Percentiles rank a stretch among this genome's conserved stretches.
Evolutionary conservation across 2,113 vertebrate species (phyloP).

Genomic region (Pipra filicauda): DNA sequence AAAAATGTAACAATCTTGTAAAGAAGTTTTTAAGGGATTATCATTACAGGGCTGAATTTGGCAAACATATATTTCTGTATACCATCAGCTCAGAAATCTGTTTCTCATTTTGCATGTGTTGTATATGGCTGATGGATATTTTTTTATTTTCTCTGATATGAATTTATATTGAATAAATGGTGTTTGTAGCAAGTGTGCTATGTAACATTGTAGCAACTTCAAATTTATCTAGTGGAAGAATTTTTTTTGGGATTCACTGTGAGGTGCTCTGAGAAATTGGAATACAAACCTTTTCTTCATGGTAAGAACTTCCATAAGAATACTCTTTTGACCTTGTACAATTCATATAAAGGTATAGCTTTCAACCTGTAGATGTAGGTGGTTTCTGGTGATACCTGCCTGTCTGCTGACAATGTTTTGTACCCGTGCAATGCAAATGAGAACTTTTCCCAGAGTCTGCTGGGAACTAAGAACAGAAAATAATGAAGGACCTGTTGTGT

Average conservation of each 20-base stretch:
- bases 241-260: background rate
- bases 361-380: background rate
- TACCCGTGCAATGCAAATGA: background rate
- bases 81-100: background rate
- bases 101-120: background rate
- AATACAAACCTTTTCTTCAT: background rate
- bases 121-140: background rate
- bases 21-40: background rate
- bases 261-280: background rate
- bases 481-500: rapidly evolving
- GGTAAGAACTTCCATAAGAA: background rate
- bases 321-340: background rate
- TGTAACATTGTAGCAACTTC: background rate
- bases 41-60: background rate
- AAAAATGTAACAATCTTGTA: background rate
- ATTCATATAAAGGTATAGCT: background rate
- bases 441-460: background rate
- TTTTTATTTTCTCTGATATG: background rate
- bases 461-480: background rate
- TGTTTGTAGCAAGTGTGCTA: background rate
- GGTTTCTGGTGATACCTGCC: background rate
- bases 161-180: background rate
- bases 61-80: background rate
- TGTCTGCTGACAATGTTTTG: background rate
- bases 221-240: background rate